Conservation (phyloP, 2,888 invertebrate genomes). For the Hydroisotoma schaefferi region DNA sequence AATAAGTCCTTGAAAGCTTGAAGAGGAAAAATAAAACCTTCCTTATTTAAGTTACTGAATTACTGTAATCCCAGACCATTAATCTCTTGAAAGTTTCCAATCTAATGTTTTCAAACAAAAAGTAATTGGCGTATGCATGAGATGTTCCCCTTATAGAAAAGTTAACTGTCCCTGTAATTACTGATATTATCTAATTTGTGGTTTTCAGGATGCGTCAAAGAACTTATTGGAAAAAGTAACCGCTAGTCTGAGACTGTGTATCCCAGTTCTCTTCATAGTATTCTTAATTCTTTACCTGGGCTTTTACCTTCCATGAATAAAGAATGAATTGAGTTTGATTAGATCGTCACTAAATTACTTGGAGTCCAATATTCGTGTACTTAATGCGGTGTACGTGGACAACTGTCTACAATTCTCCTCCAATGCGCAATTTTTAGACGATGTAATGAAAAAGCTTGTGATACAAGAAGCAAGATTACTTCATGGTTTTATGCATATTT, state of each 20-base stretch:
- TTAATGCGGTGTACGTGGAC: not conserved
- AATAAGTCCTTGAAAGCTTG: too few species aligned
- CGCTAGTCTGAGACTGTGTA: slow-evolving; percentile 22
- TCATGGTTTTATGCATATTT: too few species aligned
- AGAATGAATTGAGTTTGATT: too few species aligned
- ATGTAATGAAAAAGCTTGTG: not conserved
- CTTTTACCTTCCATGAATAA: slow-evolving; percentile 26
- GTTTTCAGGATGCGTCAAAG: not conserved
- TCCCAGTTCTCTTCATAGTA: slow-evolving; percentile 29
- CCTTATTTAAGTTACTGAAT: too few species aligned
- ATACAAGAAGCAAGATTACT: not conserved
- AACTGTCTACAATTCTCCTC: not conserved
- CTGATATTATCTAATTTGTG: not conserved
- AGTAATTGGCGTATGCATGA: too few species aligned
- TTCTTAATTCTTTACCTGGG: slow-evolving; percentile 34
- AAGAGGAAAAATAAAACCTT: too few species aligned
- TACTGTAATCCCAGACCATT: not conserved
- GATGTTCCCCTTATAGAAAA: too few species aligned
- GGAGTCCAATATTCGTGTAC: not conserved
- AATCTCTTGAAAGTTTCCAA: not conserved
- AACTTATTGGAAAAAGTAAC: slow-evolving; percentile 11
- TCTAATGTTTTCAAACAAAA: too few species aligned
- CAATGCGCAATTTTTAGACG: not conserved
- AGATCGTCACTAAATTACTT: too few species aligned
- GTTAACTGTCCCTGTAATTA: too few species aligned